These are phyloP conservation scores for Dicentrarchus labrax DNA, from an alignment of 2,113 vertebrate species.

Conservation along the genomic window DNA sequence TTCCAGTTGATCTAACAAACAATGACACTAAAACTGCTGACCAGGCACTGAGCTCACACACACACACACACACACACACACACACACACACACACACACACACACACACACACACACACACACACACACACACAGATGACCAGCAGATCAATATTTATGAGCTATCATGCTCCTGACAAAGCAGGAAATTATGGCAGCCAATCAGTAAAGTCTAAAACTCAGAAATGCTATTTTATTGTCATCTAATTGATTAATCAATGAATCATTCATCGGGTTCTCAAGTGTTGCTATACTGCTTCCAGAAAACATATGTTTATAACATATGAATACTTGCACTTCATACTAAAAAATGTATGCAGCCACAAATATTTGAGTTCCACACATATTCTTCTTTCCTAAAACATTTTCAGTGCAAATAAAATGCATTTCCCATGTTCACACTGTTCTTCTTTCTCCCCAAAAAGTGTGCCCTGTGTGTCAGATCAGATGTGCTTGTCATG, in stretches of 20 bases:
- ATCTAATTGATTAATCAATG: conserved; percentile 54
- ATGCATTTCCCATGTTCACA: too few species aligned
- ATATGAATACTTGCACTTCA: too few species aligned
- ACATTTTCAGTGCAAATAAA: too few species aligned
- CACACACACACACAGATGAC: conserved; percentile 33
- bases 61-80: conserved; percentile 28
- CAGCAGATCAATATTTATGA: conserved; percentile 73
- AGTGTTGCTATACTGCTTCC: neutral
- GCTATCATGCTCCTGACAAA: conserved; percentile 60
- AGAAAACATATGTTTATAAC: neutral
- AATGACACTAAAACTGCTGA: conserved; percentile 48
- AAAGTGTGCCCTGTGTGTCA: too few species aligned
- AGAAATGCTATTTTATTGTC: conserved; percentile 38
- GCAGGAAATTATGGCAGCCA: conserved; percentile 54
- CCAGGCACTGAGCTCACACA: neutral
- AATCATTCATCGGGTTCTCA: conserved; percentile 36
- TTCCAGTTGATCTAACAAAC: conserved; percentile 16
- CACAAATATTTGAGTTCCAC: too few species aligned
- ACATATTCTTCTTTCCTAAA: too few species aligned
- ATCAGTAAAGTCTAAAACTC: conserved; percentile 38
- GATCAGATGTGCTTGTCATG: too few species aligned
- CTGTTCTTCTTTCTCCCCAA: too few species aligned
- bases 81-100: conserved; percentile 10
- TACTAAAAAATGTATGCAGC: too few species aligned
- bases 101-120: conserved; percentile 31